These are phyloP conservation scores for Diglossa brunneiventris DNA, from an alignment of 2,113 vertebrate species.

Conservation along the genomic window DNA sequence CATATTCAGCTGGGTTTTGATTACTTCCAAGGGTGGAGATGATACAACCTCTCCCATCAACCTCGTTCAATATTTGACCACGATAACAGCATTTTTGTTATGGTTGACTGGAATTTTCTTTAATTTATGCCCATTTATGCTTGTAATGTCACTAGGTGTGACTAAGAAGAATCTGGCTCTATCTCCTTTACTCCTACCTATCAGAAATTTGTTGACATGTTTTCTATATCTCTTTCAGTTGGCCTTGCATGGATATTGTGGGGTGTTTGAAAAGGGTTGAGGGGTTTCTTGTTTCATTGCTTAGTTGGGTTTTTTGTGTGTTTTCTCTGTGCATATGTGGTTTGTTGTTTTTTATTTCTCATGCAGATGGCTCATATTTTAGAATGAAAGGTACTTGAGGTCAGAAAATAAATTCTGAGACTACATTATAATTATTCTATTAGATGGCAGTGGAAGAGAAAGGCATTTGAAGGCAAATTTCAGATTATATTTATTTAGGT, in stretches of 20 bases:
- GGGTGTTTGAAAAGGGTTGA: fast-evolving
- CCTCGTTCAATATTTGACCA: background rate
- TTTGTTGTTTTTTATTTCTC: background rate
- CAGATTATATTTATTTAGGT: background rate
- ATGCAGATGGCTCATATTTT: background rate
- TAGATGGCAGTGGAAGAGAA: background rate
- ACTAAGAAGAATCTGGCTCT: background rate
- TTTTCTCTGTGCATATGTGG: fast-evolving
- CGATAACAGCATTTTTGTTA: background rate
- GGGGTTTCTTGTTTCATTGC: background rate
- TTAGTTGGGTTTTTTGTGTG: background rate
- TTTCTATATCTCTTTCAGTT: background rate
- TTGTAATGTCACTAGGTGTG: background rate
- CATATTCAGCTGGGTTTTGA: background rate
- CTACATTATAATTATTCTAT: background rate
- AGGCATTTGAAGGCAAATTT: background rate
- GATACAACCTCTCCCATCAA: background rate
- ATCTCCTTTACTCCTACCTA: background rate
- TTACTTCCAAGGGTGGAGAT: background rate
- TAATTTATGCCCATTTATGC: background rate
- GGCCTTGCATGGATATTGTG: background rate
- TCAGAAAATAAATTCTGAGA: background rate
- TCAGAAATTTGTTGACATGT: background rate
- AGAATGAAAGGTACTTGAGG: background rate
- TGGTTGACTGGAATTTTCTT: background rate